phyloP scores from a whole-genome alignment of 2,888 invertebrate genomes.

The Megaustenia siamemsis region DNA sequence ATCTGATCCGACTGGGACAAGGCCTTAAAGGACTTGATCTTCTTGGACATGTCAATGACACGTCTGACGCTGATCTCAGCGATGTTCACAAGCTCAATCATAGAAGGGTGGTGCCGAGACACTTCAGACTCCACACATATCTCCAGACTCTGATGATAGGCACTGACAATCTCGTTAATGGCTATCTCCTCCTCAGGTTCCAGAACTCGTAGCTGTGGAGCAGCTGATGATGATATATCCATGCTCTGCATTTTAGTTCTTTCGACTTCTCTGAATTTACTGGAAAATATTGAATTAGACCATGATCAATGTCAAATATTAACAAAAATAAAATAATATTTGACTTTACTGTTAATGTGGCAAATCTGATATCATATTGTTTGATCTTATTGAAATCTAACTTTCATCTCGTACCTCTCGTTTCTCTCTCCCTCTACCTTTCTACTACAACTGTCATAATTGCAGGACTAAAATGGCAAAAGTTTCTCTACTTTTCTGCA shows the following conservation, averaged over 20 bases:
- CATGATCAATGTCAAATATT: too few species aligned
- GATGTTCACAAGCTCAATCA: slow-evolving; percentile 79
- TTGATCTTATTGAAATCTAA: too few species aligned
- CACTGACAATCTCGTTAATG: slow-evolving; percentile 76
- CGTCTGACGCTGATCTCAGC: slow-evolving; percentile 86
- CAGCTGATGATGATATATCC: slow-evolving; percentile 69
- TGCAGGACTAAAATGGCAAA: too few species aligned
- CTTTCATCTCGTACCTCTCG: too few species aligned
- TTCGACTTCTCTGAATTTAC: slow-evolving; percentile 70
- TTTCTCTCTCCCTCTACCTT: too few species aligned
- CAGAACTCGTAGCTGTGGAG: slow-evolving; percentile 62
- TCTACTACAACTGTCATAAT: too few species aligned
- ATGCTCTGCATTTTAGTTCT: slow-evolving; percentile 68
- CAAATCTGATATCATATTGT: too few species aligned
- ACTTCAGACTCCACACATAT: slow-evolving; percentile 76
- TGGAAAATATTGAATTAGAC: slow-evolving; percentile 55
- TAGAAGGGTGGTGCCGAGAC: slow-evolving; percentile 70
- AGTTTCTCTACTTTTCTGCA: too few species aligned
- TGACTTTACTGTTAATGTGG: too few species aligned
- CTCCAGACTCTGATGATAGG: slow-evolving; percentile 78
- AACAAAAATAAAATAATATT: too few species aligned
- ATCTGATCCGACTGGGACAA: slow-evolving; percentile 97
- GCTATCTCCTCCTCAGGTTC: slow-evolving; percentile 74
- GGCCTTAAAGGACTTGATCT: slow-evolving; percentile 89
- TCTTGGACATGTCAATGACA: slow-evolving; percentile 84